Conservation (phyloP, 2,888 invertebrate species). For the Pedicia rivosa region DNA sequence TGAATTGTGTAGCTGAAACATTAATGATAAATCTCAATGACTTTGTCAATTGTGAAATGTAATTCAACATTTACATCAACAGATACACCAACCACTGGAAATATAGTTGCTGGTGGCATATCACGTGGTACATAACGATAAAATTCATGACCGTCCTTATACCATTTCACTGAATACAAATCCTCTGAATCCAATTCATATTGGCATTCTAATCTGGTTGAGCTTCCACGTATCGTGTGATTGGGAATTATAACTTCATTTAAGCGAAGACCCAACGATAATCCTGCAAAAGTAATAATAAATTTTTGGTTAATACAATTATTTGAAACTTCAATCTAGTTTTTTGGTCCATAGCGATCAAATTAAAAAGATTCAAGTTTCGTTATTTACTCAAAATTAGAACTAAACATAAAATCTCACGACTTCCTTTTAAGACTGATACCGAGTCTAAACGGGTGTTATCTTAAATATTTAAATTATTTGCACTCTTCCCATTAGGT, state of each 20-base stretch:
- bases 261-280: constrained; percentile 44
- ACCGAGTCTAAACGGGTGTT: too few relatives aligned
- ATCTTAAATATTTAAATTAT: too few relatives aligned
- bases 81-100: constrained; percentile 62
- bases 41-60: too few relatives aligned
- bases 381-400: too few relatives aligned
- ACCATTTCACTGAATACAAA: constrained; percentile 83
- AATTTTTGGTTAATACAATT: too few relatives aligned
- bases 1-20: constrained; percentile 43
- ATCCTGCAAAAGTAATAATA: constrained; percentile 30
- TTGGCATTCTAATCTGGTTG: constrained; percentile 61
- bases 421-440: too few relatives aligned
- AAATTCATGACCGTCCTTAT: constrained; percentile 81
- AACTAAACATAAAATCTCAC: too few relatives aligned
- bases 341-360: too few relatives aligned
- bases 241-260: constrained; percentile 66
- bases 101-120: constrained; percentile 63
- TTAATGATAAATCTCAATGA: constrained; percentile 3
- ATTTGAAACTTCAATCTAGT: too few relatives aligned
- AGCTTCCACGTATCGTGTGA: constrained; percentile 63
- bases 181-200: constrained; percentile 71
- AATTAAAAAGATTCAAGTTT: too few relatives aligned
- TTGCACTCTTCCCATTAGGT: too few relatives aligned
- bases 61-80: constrained; percentile 79
- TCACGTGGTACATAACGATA: constrained; percentile 74